Base-by-base conservation (phyloP, 2,888 invertebrate genomes). In the Drosophila hamatofila region DNA sequence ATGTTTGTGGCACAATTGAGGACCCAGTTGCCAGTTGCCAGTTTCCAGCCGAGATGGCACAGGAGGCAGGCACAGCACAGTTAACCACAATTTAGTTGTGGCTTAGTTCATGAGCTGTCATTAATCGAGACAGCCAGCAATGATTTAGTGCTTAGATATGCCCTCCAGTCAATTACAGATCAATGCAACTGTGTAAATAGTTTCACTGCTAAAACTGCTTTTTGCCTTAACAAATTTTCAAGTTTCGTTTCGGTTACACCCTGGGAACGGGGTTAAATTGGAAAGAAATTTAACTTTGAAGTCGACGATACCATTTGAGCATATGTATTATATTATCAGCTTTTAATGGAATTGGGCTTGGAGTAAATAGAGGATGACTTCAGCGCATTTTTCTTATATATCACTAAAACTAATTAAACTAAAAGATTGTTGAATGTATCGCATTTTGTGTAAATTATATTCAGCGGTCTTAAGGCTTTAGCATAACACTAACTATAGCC, bases 41-140 rank as follows among this genome's bases (percentile, higher is more conserved):
- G 41, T 41, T 18, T 35, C 72, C 63, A 75, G 75, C 8, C 25
- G 54, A 39, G 51, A 39, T 48, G 35, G 30, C 30, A 59, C 42
- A 44, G 51, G 55, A 18, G 56, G 63, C 55, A n/a, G 56, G 63
- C 55, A 41, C 55, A 41, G 30, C 41, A 30, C 27, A 35, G 37
- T 46, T 37, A 58, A 59, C 75, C 74, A 86, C 89, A 88, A 83
- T 86, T 83, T 83, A 88, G 89, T 88, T 88, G 89, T 83, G 83
- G 79, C 84, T 84, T 81, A 84, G 83, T 87, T 84, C 89, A 84
- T 89, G 83, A 87, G 87, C 84, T 84, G 83, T 89, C 83, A 84
- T 84, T 87, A 84, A 84, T 84, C 84, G 78, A 75, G 83, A 83
- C 87, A 75, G 78, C 59, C n/a, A 49, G 54, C 78, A 56, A 83